Conservation (phyloP, 2,888 invertebrate species). For the Lymantria dispar region DNA sequence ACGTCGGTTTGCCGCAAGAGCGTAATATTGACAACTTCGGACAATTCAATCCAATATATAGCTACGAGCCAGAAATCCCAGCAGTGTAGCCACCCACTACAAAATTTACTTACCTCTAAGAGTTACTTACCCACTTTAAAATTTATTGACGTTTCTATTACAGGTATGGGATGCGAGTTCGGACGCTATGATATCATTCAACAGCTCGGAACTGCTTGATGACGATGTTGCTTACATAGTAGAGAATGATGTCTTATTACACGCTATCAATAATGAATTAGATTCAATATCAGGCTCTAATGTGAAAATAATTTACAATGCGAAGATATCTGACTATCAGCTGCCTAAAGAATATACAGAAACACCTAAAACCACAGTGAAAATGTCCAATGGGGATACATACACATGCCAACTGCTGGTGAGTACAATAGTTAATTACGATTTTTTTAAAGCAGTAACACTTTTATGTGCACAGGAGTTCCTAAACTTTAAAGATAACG, state of each 20-base stretch:
- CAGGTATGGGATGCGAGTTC: slow-evolving; percentile 97
- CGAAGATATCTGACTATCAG: slow-evolving; percentile 85
- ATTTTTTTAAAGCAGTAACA: too few species aligned
- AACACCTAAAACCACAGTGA: slow-evolving; percentile 65
- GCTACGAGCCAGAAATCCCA: too few species aligned
- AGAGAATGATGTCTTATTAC: slow-evolving; percentile 94
- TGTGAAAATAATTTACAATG: slow-evolving; percentile 86
- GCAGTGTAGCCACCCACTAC: too few species aligned
- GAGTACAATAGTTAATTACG: slow-evolving; percentile 50
- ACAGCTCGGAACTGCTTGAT: slow-evolving; percentile 85
- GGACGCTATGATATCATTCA: slow-evolving; percentile 93
- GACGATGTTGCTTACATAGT: slow-evolving; percentile 94
- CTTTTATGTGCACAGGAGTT: too few species aligned
- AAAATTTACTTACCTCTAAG: too few species aligned
- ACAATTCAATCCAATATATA: too few species aligned
- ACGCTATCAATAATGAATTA: slow-evolving; percentile 86
- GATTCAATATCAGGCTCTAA: slow-evolving; percentile 66
- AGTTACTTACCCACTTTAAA: background rate
- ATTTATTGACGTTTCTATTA: slow-evolving; percentile 12
- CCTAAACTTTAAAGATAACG: too few species aligned
- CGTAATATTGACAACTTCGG: too few species aligned
- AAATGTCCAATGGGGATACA: slow-evolving; percentile 84
- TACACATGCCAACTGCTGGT: slow-evolving; percentile 87
- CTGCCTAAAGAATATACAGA: slow-evolving; percentile 67
- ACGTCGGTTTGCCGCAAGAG: too few species aligned